A percentile compares a stretch with the other conserved stretches of the same genome.
Evolutionary conservation across 2,797 vertebrate species (phyloP).

Genomic region (Rhyacichthys aspro): DNA sequence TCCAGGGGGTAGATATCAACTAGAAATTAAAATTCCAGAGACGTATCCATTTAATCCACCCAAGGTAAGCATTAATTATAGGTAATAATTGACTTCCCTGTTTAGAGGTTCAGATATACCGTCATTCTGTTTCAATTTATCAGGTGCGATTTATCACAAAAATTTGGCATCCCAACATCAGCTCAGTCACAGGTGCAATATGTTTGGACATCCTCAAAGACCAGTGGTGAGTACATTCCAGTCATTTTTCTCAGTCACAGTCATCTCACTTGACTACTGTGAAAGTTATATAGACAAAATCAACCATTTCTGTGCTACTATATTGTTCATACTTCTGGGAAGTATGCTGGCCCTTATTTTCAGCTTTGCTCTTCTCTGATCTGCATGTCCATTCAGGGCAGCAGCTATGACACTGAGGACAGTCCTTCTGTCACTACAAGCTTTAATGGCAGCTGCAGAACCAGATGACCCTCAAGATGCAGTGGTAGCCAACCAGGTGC

Average conservation of each 20-base stretch:
- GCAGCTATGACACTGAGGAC: conserved; percentile 98
- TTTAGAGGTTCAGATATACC: not conserved
- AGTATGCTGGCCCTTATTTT: not conserved
- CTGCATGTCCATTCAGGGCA: conserved; percentile 82
- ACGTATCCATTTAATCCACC: conserved; percentile 99
- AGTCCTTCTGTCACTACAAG: conserved; percentile 97
- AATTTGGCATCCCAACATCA: conserved; percentile 99
- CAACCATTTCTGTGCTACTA: not conserved
- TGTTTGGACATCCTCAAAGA: conserved; percentile 99
- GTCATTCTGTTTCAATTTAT: conserved; percentile 6
- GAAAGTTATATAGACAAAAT: too few species aligned
- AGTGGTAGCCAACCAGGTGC: conserved; percentile 98
- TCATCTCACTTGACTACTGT: conserved; percentile 1
- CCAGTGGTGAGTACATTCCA: conserved; percentile 90
- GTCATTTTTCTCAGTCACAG: conserved; percentile 3
- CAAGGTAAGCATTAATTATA: conserved; percentile 83
- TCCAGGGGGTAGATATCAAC: conserved; percentile 95
- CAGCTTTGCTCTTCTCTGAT: not conserved
- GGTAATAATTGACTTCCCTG: not conserved
- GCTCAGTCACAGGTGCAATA: conserved; percentile 98
- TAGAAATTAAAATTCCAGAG: conserved; percentile 99
- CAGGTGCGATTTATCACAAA: conserved; percentile 99
- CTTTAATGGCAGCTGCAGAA: conserved; percentile 95
- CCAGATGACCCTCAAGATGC: conserved; percentile 98
- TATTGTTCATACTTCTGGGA: not conserved